These are phyloP conservation scores for Tenebrio molitor DNA, from an alignment of 1,140 invertebrate species.

Conservation along the genomic window DNA sequence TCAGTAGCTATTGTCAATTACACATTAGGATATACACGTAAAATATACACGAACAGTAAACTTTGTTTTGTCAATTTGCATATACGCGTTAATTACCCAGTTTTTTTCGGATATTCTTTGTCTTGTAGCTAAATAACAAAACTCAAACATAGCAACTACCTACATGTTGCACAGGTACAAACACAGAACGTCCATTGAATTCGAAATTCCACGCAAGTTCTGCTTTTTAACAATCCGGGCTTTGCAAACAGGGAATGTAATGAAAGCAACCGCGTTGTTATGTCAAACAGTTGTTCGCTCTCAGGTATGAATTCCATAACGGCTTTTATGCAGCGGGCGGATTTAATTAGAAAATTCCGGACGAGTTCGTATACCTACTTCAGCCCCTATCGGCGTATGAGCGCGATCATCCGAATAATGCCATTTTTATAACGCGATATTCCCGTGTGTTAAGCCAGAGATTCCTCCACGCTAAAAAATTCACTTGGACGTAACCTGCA, in stretches of 20 bases:
- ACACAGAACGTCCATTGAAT: conserved; percentile 49
- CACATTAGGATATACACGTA: background rate
- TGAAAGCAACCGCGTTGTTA: conserved; percentile 61
- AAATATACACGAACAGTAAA: background rate
- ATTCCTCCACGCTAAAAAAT: conserved; percentile 37
- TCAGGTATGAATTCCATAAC: conserved; percentile 63
- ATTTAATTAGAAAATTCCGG: conserved; percentile 63
- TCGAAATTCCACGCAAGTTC: conserved; percentile 55
- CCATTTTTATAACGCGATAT: conserved; percentile 43
- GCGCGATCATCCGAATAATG: conserved; percentile 44
- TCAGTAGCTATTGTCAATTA: conserved; percentile 27
- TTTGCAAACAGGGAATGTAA: conserved; percentile 60
- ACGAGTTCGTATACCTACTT: conserved; percentile 48
- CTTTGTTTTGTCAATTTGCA: conserved; percentile 16
- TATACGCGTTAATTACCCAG: conserved; percentile 9
- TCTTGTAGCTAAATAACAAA: conserved; percentile 13
- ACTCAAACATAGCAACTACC: conserved; percentile 11
- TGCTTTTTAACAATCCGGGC: conserved; percentile 59
- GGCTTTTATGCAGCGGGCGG: conserved; percentile 60
- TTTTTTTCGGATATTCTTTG: conserved; percentile 21
- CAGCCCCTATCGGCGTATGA: conserved; percentile 36
- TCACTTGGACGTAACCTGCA: conserved; percentile 16
- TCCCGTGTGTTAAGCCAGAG: conserved; percentile 28
- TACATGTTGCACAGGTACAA: conserved; percentile 18
- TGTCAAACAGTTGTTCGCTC: conserved; percentile 62